Base-by-base conservation (phyloP, 1,140 invertebrate species). In the Nebria ingens region DNA sequence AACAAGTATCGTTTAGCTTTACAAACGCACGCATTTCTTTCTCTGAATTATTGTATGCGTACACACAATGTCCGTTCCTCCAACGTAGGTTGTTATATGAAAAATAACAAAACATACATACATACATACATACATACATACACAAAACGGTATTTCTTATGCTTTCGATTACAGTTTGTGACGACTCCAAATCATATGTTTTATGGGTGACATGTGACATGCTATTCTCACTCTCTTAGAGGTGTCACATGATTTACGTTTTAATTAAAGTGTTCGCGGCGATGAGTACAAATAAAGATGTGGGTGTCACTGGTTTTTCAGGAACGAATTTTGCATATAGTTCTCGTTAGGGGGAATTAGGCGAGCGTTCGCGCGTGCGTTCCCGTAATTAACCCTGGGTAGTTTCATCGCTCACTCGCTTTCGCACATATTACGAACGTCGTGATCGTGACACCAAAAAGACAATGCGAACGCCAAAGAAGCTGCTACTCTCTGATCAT, bases 1-100 rank as follows among this genome's bases (percentile, higher is more conserved):
- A 60, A 54, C 56, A 60, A 60, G 21, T 57, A 52, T 57, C 53
- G 57, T 51, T 59, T 59, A 49, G 40, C 40, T 45, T 45, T 45
- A 45, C 40, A 45, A 45, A 45, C 40, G 40, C 15, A 17, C 9
- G 9, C 25, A n/a, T 34, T 9, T 45, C 17, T 6, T 17, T 45
- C 9, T 17, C 15, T 45, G 40, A 45, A 45, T 45, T 45, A 12
- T 12, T 34, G n/a, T 34, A 34, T 34, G 25, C n/a, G n/a, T 34
- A n/a, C n/a, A n/a, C n/a, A n/a, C n/a, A n/a, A n/a, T n/a, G n/a
- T n/a, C n/a, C n/a, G n/a, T n/a, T n/a, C n/a, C n/a, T n/a, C n/a
- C n/a, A n/a, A n/a, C n/a, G n/a, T n/a, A n/a, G n/a, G n/a, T n/a
- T n/a, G n/a, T n/a, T n/a, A n/a, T n/a, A n/a, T n/a, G n/a, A n/a